Evolutionary conservation across 2,888 invertebrate species (phyloP), one percentile per base, ranked within the genome.

Genomic region (Drosophila helvetica): DNA sequence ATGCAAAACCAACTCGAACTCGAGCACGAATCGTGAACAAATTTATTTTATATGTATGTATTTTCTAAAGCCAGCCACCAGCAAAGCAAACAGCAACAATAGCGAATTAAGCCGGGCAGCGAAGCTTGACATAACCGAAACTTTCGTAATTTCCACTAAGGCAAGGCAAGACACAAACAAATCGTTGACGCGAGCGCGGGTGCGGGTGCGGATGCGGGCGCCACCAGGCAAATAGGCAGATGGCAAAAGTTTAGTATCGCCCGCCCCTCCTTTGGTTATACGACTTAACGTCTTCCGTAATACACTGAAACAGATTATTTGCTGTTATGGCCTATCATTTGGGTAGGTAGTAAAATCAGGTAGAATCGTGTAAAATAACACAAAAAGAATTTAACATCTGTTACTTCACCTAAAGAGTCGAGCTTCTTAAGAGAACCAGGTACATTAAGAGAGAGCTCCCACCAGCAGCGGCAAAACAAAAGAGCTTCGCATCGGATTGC

Each of bases 1-100:
- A 73, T 54, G 73, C 72, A 74, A 81, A 72, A 74, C 69, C 47
- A 62, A 55, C 66, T 68, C 53, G 45, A 62, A 58, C 69, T 70
- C 55, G 77, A 68, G 71, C 75, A 64, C 70, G 71, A 79, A 74
- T 73, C 69, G 83, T 83, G 78, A 83, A 83, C 70, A 38, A 38
- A 38, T 38, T 79, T 77, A 71, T 71, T 79, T 78, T 22, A 5
- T 22, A 22, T 67, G 22, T 22, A 22, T 67, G 27, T 22, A 53
- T 38, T 38, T 15, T 38, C 15, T 38, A 42, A 47, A 33, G 57
- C 30, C 18, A 52, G 54, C 43, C 18, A 52, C 54, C 43, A 19
- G 52, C 48, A 53, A 33, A 19, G 52, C 48, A 53, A 46, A 69
- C 38, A 60, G 54, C 60, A 70, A 70, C 38, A 53, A 53, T n/a